Conservation (phyloP, 2,888 invertebrate genomes). For the Hydropsyche betteni region DNA sequence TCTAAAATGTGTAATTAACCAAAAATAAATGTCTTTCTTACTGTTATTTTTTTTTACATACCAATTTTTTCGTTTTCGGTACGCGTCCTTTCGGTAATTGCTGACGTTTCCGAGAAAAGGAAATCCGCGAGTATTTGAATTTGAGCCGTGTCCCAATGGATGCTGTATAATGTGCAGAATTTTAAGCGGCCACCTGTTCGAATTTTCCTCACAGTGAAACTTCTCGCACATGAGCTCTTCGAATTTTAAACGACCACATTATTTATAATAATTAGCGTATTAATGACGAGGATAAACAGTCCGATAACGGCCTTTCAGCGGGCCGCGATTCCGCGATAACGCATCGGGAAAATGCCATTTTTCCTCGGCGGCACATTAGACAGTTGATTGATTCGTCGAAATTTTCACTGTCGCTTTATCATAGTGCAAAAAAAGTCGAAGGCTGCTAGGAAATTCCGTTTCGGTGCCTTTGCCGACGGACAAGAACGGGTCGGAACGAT, state of each 20-base stretch:
- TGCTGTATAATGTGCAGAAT: not conserved
- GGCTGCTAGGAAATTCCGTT: too few relatives aligned
- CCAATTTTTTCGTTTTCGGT: too few relatives aligned
- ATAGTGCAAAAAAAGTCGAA: too few relatives aligned
- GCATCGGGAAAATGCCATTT: too few relatives aligned
- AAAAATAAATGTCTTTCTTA: too few relatives aligned
- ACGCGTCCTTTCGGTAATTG: not conserved
- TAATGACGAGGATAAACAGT: slow-evolving; percentile 20
- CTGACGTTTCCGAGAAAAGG: not conserved
- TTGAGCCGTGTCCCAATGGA: not conserved
- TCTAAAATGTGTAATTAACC: too few relatives aligned
- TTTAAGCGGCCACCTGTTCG: slow-evolving; percentile 18
- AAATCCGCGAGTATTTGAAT: not conserved
- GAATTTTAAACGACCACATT: slow-evolving; percentile 4
- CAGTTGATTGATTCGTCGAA: too few relatives aligned
- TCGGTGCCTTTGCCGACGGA: slow-evolving; percentile 18
- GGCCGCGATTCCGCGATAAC: not conserved
- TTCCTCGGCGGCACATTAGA: too few relatives aligned
- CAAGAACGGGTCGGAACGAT: slow-evolving; percentile 22
- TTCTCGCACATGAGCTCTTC: not conserved
- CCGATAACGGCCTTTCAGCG: slow-evolving; percentile 1
- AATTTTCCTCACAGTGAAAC: slow-evolving; percentile 2
- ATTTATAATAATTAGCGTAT: not conserved
- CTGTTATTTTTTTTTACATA: too few relatives aligned
- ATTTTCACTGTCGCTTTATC: too few relatives aligned